A percentile compares a stretch with the other conserved stretches of the same genome.
phyloP scores from a whole-genome alignment of 2,113 vertebrate species.

The Eudorcas thomsonii region DNA sequence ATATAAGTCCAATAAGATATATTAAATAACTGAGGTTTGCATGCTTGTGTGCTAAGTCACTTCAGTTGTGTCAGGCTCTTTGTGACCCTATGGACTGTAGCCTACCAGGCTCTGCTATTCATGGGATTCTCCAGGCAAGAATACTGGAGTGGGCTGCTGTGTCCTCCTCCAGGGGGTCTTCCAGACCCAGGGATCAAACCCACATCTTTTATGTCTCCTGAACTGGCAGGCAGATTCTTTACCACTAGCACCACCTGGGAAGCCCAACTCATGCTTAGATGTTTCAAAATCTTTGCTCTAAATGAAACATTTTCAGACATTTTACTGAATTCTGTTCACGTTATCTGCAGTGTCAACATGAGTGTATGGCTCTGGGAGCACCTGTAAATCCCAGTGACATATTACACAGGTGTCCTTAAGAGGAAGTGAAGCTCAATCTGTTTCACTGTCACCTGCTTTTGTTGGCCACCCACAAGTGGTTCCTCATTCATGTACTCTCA shows the following conservation, averaged over 20 bases:
- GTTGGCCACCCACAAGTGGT: background rate
- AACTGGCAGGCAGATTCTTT: background rate
- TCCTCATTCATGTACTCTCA: background rate
- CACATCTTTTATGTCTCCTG: background rate
- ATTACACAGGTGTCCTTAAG: background rate
- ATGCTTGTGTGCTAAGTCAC: background rate
- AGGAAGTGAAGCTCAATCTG: background rate
- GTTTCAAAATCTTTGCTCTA: background rate
- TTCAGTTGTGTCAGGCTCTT: background rate
- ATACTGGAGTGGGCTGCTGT: background rate
- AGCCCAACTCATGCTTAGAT: background rate
- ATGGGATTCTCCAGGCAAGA: background rate
- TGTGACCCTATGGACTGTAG: background rate
- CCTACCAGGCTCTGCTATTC: background rate
- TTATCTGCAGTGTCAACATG: background rate
- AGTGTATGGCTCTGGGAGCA: too few species aligned
- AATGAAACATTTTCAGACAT: background rate
- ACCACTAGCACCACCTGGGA: background rate
- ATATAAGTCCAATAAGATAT: background rate
- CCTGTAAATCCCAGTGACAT: background rate
- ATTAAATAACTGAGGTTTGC: background rate
- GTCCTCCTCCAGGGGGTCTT: background rate
- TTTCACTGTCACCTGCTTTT: background rate
- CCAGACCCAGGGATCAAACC: background rate
- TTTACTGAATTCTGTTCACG: background rate